Conservation (phyloP, 1,140 invertebrate genomes). For the Drosophila ogumai region DNA sequence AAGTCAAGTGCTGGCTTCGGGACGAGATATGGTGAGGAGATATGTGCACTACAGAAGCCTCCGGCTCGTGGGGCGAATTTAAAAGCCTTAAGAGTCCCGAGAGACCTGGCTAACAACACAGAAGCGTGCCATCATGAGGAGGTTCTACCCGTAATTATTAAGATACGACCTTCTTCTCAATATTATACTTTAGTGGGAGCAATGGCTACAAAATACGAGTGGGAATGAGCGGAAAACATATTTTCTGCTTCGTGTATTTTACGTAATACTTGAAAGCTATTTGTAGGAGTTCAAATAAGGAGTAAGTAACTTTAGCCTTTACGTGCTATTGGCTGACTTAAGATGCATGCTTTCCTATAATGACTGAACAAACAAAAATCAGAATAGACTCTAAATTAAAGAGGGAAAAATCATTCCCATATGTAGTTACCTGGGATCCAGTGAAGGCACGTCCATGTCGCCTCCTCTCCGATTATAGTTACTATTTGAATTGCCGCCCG, state of each 20-base stretch:
- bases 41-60: background rate
- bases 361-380: background rate
- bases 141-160: slow-evolving; percentile 17
- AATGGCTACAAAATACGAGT: background rate
- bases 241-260: background rate
- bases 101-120: slow-evolving; percentile 1
- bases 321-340: background rate
- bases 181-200: background rate
- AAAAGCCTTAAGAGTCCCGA: background rate
- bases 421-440: slow-evolving; percentile 76
- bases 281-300: background rate
- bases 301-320: background rate
- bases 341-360: background rate
- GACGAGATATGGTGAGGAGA: slow-evolving; percentile 5
- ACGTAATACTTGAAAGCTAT: background rate
- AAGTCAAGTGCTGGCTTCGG: slow-evolving; percentile 52
- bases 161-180: slow-evolving; percentile 1
- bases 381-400: background rate
- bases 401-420: background rate
- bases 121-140: slow-evolving; percentile 22
- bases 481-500: slow-evolving; percentile 56
- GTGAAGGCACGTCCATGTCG: slow-evolving; percentile 53
- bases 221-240: background rate
- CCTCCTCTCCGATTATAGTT: slow-evolving; percentile 51
- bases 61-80: background rate